Conservation (phyloP, 2,797 vertebrate species). For the Leptodactylus fallax region DNA sequence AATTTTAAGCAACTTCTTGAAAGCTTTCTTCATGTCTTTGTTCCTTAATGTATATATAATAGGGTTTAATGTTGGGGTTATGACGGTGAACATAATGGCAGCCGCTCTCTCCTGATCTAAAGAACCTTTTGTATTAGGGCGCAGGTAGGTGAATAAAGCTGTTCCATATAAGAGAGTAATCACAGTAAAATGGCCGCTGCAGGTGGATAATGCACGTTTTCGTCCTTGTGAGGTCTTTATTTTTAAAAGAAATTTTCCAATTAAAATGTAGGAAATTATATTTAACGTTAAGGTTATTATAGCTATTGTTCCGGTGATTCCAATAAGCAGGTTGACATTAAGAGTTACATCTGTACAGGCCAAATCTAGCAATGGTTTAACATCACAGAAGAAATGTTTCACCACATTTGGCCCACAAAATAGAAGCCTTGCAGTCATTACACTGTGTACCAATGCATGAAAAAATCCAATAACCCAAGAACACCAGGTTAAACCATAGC, state of each 20-base stretch:
- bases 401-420: conserved; percentile 63
- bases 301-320: conserved; percentile 52
- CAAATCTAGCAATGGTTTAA: conserved; percentile 61
- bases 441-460: conserved; percentile 59
- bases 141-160: conserved; percentile 41
- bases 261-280: conserved; percentile 62
- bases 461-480: conserved; percentile 50
- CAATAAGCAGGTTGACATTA: conserved; percentile 57
- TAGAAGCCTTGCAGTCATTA: conserved; percentile 60
- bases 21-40: conserved; percentile 38
- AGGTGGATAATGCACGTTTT: conserved; percentile 63
- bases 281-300: conserved; percentile 47
- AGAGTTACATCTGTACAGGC: conserved; percentile 63
- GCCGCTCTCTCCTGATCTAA: conserved; percentile 37
- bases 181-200: conserved; percentile 60
- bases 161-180: conserved; percentile 47
- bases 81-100: conserved; percentile 36
- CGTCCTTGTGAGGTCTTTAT: conserved; percentile 57
- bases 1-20: neutral
- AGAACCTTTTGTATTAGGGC: conserved; percentile 36
- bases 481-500: conserved; percentile 10
- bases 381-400: conserved; percentile 68
- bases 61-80: conserved; percentile 52
- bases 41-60: conserved; percentile 51
- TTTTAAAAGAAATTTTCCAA: conserved; percentile 59